Percentiles rank a stretch among this genome's conserved stretches.
phyloP scores from a whole-genome alignment of 2,113 vertebrate species.

The Plectropomus leopardus region DNA sequence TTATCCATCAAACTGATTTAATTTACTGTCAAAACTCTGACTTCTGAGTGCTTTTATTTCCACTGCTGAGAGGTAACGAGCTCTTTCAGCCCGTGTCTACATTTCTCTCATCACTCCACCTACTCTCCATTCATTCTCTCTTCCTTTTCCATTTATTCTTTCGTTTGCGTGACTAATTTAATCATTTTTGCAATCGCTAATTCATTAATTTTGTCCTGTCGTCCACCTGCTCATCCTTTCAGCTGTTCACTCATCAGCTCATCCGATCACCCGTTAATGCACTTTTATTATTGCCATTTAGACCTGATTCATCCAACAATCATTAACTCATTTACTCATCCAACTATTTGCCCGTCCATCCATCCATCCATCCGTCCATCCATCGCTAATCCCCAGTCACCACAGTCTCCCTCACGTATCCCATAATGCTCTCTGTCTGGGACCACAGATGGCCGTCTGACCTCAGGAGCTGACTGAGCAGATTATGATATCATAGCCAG shows the following conservation, averaged over 20 bases:
- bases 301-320: neutral
- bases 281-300: neutral
- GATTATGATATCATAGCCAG: conserved; percentile 53
- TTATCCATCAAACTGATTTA: conserved; percentile 4
- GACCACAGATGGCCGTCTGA: conserved; percentile 71
- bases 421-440: conserved; percentile 47
- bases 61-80: neutral
- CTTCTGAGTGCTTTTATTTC: conserved; percentile 1
- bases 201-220: neutral
- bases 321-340: neutral
- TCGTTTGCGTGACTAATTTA: too few relatives aligned
- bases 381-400: neutral
- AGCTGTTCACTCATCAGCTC: neutral
- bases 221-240: neutral
- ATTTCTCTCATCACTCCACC: neutral
- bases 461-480: conserved; percentile 50
- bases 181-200: too few relatives aligned
- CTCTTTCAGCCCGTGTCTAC: neutral
- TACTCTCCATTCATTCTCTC: too few relatives aligned
- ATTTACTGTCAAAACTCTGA: too few relatives aligned
- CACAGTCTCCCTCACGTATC: neutral
- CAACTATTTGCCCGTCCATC: too few relatives aligned
- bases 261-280: neutral
- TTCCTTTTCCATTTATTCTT: too few relatives aligned
- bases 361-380: neutral